phyloP scores from a whole-genome alignment of 1,140 invertebrate genomes.

The Tribolium castaneum region DNA sequence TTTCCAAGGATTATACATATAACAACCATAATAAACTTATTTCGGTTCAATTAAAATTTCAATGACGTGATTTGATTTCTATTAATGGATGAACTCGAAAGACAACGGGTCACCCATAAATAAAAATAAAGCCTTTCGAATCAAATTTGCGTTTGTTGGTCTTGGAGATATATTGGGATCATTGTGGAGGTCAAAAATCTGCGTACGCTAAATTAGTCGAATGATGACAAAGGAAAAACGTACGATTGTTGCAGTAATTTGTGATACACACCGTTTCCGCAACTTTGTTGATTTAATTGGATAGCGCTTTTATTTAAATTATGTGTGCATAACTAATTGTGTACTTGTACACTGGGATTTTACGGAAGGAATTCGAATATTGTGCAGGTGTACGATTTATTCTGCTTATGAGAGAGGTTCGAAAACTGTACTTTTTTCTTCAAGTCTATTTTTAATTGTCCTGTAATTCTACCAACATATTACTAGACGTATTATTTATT shows the following conservation, averaged over 20 bases:
- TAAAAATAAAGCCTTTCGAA: not conserved
- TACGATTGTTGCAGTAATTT: conserved; percentile 28
- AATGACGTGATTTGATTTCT: not conserved
- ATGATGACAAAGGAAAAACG: conserved; percentile 34
- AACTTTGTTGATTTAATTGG: conserved; percentile 40
- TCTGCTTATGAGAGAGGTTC: too few relatives aligned
- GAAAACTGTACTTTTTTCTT: too few relatives aligned
- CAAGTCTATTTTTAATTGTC: too few relatives aligned
- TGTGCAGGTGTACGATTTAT: too few relatives aligned
- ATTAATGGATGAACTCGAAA: not conserved
- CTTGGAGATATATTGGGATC: not conserved
- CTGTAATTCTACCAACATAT: too few relatives aligned
- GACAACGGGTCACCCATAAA: not conserved
- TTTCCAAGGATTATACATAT: conserved; percentile 28
- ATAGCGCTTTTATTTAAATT: conserved; percentile 40
- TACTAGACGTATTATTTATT: too few relatives aligned
- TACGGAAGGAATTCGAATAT: not conserved
- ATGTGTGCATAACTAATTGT: conserved; percentile 36
- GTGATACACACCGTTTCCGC: conserved; percentile 32
- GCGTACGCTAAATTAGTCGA: conserved; percentile 21
- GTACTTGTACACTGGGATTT: conserved; percentile 7
- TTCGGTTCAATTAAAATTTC: conserved; percentile 15
- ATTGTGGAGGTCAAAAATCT: conserved; percentile 27
- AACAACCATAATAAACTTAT: not conserved
- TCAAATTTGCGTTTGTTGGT: not conserved